A percentile compares a stretch with the other conserved stretches of the same genome.
Conservation (phyloP, 1,140 invertebrate species). For the Phthorimaea operculella region DNA sequence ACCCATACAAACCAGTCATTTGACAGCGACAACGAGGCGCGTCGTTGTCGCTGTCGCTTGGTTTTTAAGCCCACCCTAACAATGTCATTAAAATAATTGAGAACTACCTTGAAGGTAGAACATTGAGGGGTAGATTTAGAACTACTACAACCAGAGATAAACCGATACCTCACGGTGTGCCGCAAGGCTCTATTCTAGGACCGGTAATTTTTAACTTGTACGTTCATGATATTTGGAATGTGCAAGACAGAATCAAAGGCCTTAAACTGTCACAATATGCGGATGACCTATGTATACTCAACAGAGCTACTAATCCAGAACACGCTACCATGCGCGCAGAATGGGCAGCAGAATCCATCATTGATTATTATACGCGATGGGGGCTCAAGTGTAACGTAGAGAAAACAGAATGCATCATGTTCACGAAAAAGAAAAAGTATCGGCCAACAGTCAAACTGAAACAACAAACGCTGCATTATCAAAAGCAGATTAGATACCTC, state of each 20-base stretch:
- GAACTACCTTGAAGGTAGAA: constrained; percentile 10
- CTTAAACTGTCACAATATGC: constrained; percentile 10
- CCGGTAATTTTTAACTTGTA: constrained; percentile 11
- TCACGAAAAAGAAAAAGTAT: constrained; percentile 7
- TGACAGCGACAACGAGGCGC: too few relatives aligned
- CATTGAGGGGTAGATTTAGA: constrained; percentile 8
- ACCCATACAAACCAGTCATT: too few relatives aligned
- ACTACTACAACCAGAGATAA: neutral
- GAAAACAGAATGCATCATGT: constrained; percentile 12
- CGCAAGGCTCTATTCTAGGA: constrained; percentile 12
- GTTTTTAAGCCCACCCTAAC: too few relatives aligned
- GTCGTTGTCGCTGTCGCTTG: too few relatives aligned
- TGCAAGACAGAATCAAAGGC: neutral
- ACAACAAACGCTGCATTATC: constrained; percentile 2
- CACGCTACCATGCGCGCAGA: constrained; percentile 9
- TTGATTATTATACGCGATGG: constrained; percentile 12
- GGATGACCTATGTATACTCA: constrained; percentile 12
- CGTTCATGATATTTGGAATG: constrained; percentile 6
- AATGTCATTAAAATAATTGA: constrained; percentile 13
- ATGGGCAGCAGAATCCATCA: constrained; percentile 9
- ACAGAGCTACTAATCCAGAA: constrained; percentile 7
- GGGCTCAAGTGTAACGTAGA: constrained; percentile 10
- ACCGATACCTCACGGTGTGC: constrained; percentile 8
- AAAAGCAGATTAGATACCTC: constrained; percentile 7
- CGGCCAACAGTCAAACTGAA: constrained; percentile 8